Base-by-base conservation (phyloP, 1,140 invertebrate genomes). In the Psilanteris sp. region DNA sequence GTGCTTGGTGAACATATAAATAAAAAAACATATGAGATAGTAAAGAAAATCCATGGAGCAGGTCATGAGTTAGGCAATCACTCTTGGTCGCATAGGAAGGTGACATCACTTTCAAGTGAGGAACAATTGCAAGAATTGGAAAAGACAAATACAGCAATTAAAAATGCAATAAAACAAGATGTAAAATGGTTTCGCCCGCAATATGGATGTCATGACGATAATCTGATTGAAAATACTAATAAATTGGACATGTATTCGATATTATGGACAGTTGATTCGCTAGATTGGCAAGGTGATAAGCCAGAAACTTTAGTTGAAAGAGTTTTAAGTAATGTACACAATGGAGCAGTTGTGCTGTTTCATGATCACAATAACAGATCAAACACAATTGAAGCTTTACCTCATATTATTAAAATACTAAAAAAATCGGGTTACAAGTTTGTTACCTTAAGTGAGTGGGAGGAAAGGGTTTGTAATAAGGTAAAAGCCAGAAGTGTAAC, bases 151-250 rank as follows among this genome's bases (percentile, higher is more conserved):
- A 44, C 41, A 44, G 41, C 41, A 44, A 44, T 44, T 44, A 44
- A 44, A 44, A 44, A 44, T 44, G 41, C 41, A 44, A 44, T 44
- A 44, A 44, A 44, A 44, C 41, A 44, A 44, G 41, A 44, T 44
- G 41, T 44, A 44, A 44, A 44, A 27, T 44, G 41, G 41, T 44
- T 44, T 44, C 41, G 24, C 8, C 41, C 41, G 41, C 41, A 22
- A 44, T 44, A 44, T 44, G 41, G 41, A 44, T 44, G 41, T 44
- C 8, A 44, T 44, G 41, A 44, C 41, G 41, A 44, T 44, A 27
- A 44, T 44, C 41, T 44, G 41, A 44, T 44, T 44, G 14, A 44
- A 44, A 44, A 44, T 44, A n/a, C 41, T 44, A n/a, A 44, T 44
- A 4, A 44, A 44, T 44, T 44, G 8, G 8, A 44, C 24, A 44